These are phyloP conservation scores for Gnathonemus echidnorhynchus DNA, from an alignment of 2,113 vertebrate genomes.

Conservation along the genomic window DNA sequence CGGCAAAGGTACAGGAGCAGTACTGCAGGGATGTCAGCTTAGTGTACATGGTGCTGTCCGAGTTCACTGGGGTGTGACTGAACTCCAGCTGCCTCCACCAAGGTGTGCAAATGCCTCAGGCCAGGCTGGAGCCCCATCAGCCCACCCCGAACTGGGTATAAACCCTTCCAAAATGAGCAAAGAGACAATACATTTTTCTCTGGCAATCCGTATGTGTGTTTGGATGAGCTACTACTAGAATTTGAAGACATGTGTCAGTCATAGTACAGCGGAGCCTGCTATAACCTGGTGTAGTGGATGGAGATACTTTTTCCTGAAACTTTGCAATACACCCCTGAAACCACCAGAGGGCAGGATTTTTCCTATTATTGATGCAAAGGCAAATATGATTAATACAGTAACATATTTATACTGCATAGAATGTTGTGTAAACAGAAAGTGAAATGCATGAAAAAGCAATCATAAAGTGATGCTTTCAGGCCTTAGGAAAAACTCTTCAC, in stretches of 20 bases:
- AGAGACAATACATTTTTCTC: not conserved
- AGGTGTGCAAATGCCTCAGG: not conserved
- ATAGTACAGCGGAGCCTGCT: not conserved
- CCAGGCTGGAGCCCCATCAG: not conserved
- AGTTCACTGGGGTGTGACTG: not conserved
- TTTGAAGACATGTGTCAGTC: not conserved
- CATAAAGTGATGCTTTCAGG: not conserved
- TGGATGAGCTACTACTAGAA: not conserved
- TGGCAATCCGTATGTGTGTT: not conserved
- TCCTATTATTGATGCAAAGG: not conserved
- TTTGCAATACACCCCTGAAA: not conserved
- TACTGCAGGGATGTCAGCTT: not conserved
- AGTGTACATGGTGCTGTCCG: not conserved
- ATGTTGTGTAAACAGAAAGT: not conserved
- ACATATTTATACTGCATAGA: not conserved
- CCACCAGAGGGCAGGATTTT: not conserved
- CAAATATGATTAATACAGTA: not conserved
- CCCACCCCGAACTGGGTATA: not conserved
- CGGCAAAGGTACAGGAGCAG: conserved; percentile 42
- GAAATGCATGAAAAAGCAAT: not conserved
- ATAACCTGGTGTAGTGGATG: not conserved
- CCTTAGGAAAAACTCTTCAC: not conserved
- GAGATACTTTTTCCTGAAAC: not conserved
- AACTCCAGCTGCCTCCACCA: not conserved
- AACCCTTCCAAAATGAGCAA: not conserved